Evolutionary conservation across 1,140 invertebrate species (phyloP), one percentile per base, ranked within the genome.

Genomic region (Tetraneura akinire): DNA sequence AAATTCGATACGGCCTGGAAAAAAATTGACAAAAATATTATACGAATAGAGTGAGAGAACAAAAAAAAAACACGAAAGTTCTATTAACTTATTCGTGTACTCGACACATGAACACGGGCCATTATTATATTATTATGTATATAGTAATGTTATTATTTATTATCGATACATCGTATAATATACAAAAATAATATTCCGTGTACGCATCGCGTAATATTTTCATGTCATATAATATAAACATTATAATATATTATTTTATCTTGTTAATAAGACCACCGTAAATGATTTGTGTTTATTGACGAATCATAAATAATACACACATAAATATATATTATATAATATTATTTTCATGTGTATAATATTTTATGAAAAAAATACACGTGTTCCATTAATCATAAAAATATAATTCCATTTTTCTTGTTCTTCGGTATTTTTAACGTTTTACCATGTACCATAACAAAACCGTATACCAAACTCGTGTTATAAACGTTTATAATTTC

Each of bases 51-150:
- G 16, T 2, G 5, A 26, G n/a, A 53, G 18, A 55, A 68, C 16
- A 11, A 32, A 62, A 62, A 6, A 9, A 9, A 47, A 68, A 47
- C 21, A 47, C 18, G 32, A 57, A 14, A 73, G 18, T 37, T 73
- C 26, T 47, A 53, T 73, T 73, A 73, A 73, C 26, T 73, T 8
- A 3, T 37, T 29, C 23, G n/a, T n/a, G n/a, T n/a, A n/a, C n/a
- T n/a, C 6, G 0, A 4, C 29, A 76, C 53, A 26, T 32, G n/a
- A 37, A 76, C 49, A 55, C n/a, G n/a, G n/a, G n/a, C n/a, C n/a
- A n/a, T n/a, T n/a, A n/a, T n/a, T n/a, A n/a, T 37, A 23, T 45
- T 74, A 42, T 47, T 18, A 32, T 8, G 16, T 13, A 47, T n/a
- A 13, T 47, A 47, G 8, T 37, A 37, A 37, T 5, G 21, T 57